phyloP scores from a whole-genome alignment of 23 tunicate species.

The Trididemnum nubilum region DNA sequence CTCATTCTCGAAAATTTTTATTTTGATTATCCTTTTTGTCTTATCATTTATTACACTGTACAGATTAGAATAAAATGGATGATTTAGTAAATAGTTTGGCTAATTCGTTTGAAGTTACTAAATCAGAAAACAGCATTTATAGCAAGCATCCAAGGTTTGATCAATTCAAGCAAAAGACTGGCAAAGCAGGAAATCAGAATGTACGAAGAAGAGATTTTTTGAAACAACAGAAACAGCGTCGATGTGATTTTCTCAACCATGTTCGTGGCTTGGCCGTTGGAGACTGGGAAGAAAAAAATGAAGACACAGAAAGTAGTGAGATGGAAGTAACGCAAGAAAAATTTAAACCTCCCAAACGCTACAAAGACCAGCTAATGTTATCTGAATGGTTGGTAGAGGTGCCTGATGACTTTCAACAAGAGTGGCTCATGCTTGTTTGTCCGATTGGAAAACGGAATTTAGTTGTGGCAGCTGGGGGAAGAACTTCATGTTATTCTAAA shows the following conservation, averaged over 20 bases:
- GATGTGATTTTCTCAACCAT: slow-evolving; percentile 67
- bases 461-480: slow-evolving; percentile 72
- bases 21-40: too few relatives aligned
- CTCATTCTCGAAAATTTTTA: too few relatives aligned
- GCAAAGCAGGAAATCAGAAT: slow-evolving; percentile 47
- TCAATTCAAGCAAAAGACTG: slow-evolving; percentile 55
- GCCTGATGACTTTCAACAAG: slow-evolving; percentile 71
- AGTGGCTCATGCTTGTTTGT: slow-evolving; percentile 80
- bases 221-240: slow-evolving; percentile 61
- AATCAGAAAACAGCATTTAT: slow-evolving; percentile 55
- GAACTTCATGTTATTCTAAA: slow-evolving; percentile 71
- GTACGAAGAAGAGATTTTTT: slow-evolving; percentile 48
- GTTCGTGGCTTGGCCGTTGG: slow-evolving; percentile 56
- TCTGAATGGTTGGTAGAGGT: slow-evolving; percentile 96
- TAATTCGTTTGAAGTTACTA: slow-evolving; percentile 61
- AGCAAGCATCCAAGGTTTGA: slow-evolving; percentile 65
- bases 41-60: background rate
- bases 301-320: slow-evolving; percentile 32
- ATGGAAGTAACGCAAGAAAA: slow-evolving; percentile 47
- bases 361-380: slow-evolving; percentile 82
- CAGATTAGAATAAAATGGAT: slow-evolving; percentile 46
- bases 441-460: slow-evolving; percentile 77
- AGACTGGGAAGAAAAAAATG: slow-evolving; percentile 57
- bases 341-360: slow-evolving; percentile 52
- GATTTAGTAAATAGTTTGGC: slow-evolving; percentile 40